Evolutionary conservation across 1,140 invertebrate genomes (phyloP).

Genomic region (Brachionus rubens): DNA sequence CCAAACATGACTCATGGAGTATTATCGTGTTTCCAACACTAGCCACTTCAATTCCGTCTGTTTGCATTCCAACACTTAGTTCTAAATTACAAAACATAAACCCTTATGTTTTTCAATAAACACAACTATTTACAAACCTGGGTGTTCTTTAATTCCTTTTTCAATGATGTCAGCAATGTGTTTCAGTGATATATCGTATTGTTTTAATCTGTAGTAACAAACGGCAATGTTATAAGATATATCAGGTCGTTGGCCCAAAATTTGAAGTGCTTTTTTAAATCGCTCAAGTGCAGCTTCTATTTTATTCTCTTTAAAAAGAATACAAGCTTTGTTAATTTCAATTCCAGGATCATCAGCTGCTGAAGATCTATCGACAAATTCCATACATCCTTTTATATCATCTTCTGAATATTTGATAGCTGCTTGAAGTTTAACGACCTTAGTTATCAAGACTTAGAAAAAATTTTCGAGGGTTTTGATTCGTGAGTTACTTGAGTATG

Average conservation of each 20-base stretch:
- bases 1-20: slow-evolving; percentile 89
- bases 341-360: slow-evolving; percentile 69
- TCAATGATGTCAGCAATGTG: slow-evolving; percentile 86
- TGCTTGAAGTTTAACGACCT: slow-evolving; percentile 77
- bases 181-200: slow-evolving; percentile 81
- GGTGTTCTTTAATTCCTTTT: slow-evolving; percentile 89
- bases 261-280: slow-evolving; percentile 79
- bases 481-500: slow-evolving; percentile 56
- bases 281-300: slow-evolving; percentile 88
- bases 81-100: slow-evolving; percentile 63
- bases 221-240: slow-evolving; percentile 92
- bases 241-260: slow-evolving; percentile 75
- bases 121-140: slow-evolving; percentile 60
- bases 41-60: slow-evolving; percentile 85
- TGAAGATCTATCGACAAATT: slow-evolving; percentile 81
- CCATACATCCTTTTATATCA: slow-evolving; percentile 72
- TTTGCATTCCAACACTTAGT: slow-evolving; percentile 90
- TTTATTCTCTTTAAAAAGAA: slow-evolving; percentile 65
- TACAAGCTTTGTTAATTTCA: slow-evolving; percentile 39
- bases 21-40: slow-evolving; percentile 92
- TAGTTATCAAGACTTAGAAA: background rate
- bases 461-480: background rate
- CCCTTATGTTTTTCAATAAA: background rate
- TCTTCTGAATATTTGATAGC: slow-evolving; percentile 96
- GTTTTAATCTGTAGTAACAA: slow-evolving; percentile 88